Evolutionary conservation across 2,113 vertebrate species (phyloP), one percentile per base, ranked within the genome.

Genomic region (Podarcis cretensis): DNA sequence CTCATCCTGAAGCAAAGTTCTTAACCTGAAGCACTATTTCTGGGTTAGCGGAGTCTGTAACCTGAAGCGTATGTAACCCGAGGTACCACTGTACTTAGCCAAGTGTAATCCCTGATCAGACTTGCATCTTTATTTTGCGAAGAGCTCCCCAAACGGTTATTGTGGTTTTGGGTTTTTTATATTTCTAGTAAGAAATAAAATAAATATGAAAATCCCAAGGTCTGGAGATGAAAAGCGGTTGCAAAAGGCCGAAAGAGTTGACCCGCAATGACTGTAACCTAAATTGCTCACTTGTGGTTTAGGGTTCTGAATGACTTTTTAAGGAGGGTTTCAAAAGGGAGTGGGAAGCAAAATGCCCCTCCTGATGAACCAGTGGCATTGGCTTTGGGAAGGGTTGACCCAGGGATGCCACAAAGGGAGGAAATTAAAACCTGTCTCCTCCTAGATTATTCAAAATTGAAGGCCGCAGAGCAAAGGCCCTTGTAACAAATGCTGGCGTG

Each of bases 391-490:
- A 94, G 87, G 94, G 94, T 93, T 82, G 90, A 94, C 92, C 93
- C 91, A 81, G 25, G 81, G 82, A 86, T 94, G 93, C 96, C 96
- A 92, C 96, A 96, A 94, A 90, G 88, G 88, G 89, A 94, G 95
- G 95, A 95, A 90, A 95, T 86, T 23, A 90, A 96, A 97, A 96
- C 96, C 96, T 96, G 96, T 96, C 96, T 97, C 95, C 96, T 97
- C 66, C 85, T 84, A 86, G 91, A 93, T 93, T 90, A 48, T 48
- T 48, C 83, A 83, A 94, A 96, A 96, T 81, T 95, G 78, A 87
- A 93, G 91, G 92, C 94, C 93, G 78, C 94, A 87, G 91, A 95
- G 89, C 89, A 95, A 95, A 95, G 93, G 93, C 93, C 95, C 59
- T 90, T 94, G 89, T 89, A 93, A 93, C 84, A 77, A 94, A 81